phyloP scores from a whole-genome alignment of 2,888 invertebrate species.

The Zygothrica quintamaculata region DNA sequence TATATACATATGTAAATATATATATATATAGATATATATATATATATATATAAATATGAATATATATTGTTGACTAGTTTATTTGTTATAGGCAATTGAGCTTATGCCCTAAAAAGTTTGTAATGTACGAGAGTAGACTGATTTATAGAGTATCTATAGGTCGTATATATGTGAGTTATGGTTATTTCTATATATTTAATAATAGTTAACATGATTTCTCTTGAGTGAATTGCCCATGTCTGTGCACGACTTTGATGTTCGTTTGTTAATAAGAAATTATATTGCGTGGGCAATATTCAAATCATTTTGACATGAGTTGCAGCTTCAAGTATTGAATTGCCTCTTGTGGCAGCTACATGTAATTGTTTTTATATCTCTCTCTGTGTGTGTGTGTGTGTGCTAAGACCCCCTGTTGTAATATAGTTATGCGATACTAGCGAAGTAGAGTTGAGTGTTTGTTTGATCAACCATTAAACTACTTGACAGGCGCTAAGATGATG shows the following conservation, averaged over 20 bases:
- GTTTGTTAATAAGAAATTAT: constrained; percentile 52
- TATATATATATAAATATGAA: too few species aligned
- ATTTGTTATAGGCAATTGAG: too few species aligned
- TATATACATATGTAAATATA: too few species aligned
- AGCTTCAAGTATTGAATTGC: constrained; percentile 47
- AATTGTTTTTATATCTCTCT: too few species aligned
- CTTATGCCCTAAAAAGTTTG: background rate
- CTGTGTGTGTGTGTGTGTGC: too few species aligned
- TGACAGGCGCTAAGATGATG: constrained; percentile 52
- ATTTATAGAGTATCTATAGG: background rate
- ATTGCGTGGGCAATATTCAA: constrained; percentile 75
- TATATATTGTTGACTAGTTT: too few species aligned
- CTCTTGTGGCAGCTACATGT: constrained; percentile 17
- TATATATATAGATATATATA: too few species aligned
- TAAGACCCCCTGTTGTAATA: background rate
- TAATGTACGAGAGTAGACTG: too few species aligned
- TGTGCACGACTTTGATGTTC: constrained; percentile 74
- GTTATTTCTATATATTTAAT: constrained; percentile 67
- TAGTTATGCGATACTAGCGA: constrained; percentile 33
- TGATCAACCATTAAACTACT: constrained; percentile 21
- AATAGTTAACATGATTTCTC: constrained; percentile 77
- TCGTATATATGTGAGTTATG: background rate
- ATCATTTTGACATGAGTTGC: constrained; percentile 60
- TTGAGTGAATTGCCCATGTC: constrained; percentile 39
- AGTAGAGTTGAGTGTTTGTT: constrained; percentile 8